phyloP scores from a whole-genome alignment of 2,113 vertebrate species.

The Melanotaenia duboulayi region DNA sequence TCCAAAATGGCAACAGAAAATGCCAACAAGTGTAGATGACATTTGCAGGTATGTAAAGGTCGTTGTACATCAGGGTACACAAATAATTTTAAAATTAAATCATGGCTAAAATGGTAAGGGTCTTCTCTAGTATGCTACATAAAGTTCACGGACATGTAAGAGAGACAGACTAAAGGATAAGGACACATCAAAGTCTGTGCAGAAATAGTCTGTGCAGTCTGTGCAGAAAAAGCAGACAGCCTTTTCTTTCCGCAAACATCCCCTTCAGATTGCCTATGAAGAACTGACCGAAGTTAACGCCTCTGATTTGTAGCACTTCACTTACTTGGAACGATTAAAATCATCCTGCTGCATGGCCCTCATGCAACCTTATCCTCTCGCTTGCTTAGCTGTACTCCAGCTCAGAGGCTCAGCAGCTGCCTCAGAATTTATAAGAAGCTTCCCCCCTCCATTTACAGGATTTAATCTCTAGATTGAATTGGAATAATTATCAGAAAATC shows the following conservation, averaged over 20 bases:
- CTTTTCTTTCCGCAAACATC: background rate
- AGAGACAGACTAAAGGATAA: background rate
- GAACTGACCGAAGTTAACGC: no score
- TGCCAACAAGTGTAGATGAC: constrained; percentile 5
- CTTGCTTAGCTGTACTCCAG: background rate
- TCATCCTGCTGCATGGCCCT: background rate
- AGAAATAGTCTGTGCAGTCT: rapidly evolving
- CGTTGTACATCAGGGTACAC: background rate
- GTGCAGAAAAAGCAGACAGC: background rate
- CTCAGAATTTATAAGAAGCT: background rate
- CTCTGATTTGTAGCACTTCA: background rate
- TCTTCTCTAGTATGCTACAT: background rate
- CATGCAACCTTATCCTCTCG: background rate
- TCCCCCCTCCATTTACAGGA: background rate
- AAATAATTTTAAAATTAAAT: background rate
- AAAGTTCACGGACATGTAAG: background rate
- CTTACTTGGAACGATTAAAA: background rate
- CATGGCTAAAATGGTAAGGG: background rate
- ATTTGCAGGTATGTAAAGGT: constrained; percentile 5
- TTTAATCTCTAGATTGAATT: constrained; percentile 12
- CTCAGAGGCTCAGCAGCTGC: background rate
- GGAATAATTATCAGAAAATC: background rate
- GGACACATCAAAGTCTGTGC: rapidly evolving
- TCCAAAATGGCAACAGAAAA: background rate
- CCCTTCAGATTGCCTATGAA: no score